Conservation (phyloP, 2,113 vertebrate species). For the Phainopepla nitens region DNA sequence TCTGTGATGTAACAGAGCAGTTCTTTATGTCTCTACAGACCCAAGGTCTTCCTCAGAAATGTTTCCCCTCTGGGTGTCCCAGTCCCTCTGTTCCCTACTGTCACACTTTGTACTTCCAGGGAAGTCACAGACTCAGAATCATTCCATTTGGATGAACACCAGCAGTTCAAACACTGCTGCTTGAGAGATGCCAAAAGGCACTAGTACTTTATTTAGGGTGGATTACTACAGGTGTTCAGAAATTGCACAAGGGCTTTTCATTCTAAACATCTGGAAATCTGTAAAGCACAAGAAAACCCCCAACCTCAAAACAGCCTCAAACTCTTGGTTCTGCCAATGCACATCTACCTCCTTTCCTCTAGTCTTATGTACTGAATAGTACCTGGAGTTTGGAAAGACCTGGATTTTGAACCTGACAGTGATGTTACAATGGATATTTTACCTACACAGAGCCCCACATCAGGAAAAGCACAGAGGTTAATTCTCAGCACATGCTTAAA, state of each 20-base stretch:
- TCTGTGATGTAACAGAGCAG: neutral
- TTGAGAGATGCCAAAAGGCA: neutral
- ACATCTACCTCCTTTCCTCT: neutral
- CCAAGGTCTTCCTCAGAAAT: neutral
- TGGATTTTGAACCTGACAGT: neutral
- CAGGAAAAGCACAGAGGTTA: constrained; percentile 29
- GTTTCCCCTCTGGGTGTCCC: neutral
- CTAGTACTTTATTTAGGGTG: neutral
- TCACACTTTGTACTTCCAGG: neutral
- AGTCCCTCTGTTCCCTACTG: neutral
- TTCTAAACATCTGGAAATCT: neutral
- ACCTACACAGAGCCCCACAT: neutral
- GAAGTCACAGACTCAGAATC: neutral
- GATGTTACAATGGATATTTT: neutral
- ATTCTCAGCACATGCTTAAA: constrained; percentile 49
- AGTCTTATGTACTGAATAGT: neutral
- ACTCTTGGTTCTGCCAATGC: neutral
- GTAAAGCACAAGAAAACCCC: neutral
- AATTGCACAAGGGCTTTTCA: neutral
- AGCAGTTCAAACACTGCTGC: neutral
- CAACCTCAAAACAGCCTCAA: neutral
- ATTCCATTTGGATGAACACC: neutral
- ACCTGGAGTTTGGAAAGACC: neutral
- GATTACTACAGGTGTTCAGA: neutral
- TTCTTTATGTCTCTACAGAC: neutral